Evolutionary conservation across 2,113 vertebrate species (phyloP), one percentile per base, ranked within the genome.

Genomic region (Suricata suricatta): DNA sequence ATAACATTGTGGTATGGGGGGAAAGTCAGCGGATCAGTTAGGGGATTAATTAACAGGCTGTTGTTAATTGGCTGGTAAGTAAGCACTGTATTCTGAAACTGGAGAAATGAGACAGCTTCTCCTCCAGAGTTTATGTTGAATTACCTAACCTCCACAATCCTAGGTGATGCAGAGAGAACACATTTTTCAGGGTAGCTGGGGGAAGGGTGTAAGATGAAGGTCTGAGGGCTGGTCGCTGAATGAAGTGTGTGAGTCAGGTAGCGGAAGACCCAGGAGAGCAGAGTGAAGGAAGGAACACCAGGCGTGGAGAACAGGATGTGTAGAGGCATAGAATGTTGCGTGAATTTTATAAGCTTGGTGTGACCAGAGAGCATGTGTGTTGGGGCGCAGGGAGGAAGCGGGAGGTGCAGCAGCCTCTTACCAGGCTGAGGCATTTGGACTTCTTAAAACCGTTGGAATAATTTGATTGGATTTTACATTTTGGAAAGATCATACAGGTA

Each of bases 381-480:
- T 77, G 74, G 44, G 9, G 15, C 47, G 7, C 3, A 5, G 41
- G 74, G 11, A 21, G n/a, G 14, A 66, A 38, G 17, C 35, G 41
- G 80, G 16, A 66, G 50, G 27, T 52, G 38, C 50, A 47, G 82
- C 16, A 15, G 57, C 63, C 44, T 33, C 7, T 87, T 77, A 83
- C 27, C 57, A n/a, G 13, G 0, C n/a, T 54, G 17, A 88, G 35
- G 52, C 63, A 41, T 83, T 72, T 94, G 21, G 41, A 50, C 64
- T 90, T 94, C 68, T 92, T 85, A 74, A 91, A 96, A 25, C 29
- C 33, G 33, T 33, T 81, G 41, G 81, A 85, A 11, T 98, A 66
- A 88, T 52, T 57, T 27, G 33, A 84, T 29, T 94, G 76, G 84
- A 69, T 90, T 47, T 94, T 88, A 1, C 12, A 77, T 47, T 96